Percentiles rank a stretch among this genome's conserved stretches.
phyloP scores from a whole-genome alignment of 2,113 vertebrate species.

The Microcebus tavaratra region DNA sequence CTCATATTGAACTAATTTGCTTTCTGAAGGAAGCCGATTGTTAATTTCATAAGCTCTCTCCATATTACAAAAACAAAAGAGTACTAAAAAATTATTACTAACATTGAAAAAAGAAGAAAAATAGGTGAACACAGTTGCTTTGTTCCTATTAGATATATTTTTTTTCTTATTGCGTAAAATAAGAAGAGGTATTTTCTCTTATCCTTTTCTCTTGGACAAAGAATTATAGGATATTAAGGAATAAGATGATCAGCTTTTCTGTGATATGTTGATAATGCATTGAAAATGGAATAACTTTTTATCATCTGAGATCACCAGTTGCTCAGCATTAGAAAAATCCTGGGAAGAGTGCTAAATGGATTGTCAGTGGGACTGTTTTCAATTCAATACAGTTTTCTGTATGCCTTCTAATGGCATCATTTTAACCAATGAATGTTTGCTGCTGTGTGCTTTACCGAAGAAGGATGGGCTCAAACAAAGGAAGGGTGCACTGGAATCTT shows the following conservation, averaged over 20 bases:
- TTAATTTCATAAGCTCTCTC: background rate
- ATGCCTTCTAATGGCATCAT: conserved; percentile 6
- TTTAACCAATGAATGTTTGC: conserved; percentile 49
- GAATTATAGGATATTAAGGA: conserved; percentile 16
- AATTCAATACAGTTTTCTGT: conserved; percentile 56
- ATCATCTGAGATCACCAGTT: conserved; percentile 28
- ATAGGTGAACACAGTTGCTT: background rate
- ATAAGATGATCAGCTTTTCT: conserved; percentile 38
- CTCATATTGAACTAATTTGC: background rate
- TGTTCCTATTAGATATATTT: background rate
- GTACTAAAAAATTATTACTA: background rate
- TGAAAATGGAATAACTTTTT: conserved; percentile 49
- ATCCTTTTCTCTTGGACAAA: conserved; percentile 5
- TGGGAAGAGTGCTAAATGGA: background rate
- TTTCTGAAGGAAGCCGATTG: background rate
- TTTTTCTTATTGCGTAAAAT: conserved; percentile 4
- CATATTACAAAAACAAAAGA: background rate
- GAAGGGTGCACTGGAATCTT: background rate
- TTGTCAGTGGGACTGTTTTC: background rate
- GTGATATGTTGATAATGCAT: conserved; percentile 51
- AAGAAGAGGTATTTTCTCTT: conserved; percentile 26
- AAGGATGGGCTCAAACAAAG: background rate
- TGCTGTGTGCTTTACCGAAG: background rate
- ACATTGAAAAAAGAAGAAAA: background rate
- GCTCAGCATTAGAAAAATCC: background rate